Conservation (phyloP, 2,888 invertebrate genomes). For the Monoplex corrugatus region DNA sequence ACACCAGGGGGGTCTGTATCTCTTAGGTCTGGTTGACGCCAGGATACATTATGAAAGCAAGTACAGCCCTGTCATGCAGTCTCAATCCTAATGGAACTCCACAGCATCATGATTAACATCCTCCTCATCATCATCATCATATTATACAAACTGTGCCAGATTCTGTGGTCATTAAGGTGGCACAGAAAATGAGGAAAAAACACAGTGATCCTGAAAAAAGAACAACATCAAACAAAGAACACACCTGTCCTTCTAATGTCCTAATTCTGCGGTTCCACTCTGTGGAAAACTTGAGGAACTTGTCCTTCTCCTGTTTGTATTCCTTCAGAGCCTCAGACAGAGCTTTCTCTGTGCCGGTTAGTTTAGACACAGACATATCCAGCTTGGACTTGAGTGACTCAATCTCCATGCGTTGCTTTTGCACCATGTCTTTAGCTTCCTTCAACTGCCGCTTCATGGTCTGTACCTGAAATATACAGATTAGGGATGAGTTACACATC, state of each 20-base stretch:
- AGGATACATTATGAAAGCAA: too few relatives aligned
- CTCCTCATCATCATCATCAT: too few relatives aligned
- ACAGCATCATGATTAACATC: too few relatives aligned
- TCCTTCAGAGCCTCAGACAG: conserved; percentile 74
- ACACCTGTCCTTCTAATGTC: conserved; percentile 67
- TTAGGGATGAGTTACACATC: too few relatives aligned
- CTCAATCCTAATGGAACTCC: too few relatives aligned
- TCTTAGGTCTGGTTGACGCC: too few relatives aligned
- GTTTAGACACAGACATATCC: conserved; percentile 75
- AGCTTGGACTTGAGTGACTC: conserved; percentile 74
- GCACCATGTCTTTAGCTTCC: conserved; percentile 72
- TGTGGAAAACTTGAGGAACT: conserved; percentile 70
- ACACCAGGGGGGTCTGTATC: too few relatives aligned
- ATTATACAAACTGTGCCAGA: too few relatives aligned
- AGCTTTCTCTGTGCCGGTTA: conserved; percentile 76
- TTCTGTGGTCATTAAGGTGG: too few relatives aligned
- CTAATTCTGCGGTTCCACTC: conserved; percentile 75
- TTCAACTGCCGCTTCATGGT: conserved; percentile 74
- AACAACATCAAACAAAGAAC: not conserved
- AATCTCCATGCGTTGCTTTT: conserved; percentile 74
- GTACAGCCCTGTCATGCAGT: too few relatives aligned
- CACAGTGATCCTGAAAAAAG: not conserved
- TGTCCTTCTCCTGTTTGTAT: conserved; percentile 75
- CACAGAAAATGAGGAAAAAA: not conserved
- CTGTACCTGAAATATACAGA: conserved; percentile 29